Evolutionary conservation across 23 tunicate genomes (phyloP), one percentile per base, ranked within the genome.

Genomic region (Corella eumyota): DNA sequence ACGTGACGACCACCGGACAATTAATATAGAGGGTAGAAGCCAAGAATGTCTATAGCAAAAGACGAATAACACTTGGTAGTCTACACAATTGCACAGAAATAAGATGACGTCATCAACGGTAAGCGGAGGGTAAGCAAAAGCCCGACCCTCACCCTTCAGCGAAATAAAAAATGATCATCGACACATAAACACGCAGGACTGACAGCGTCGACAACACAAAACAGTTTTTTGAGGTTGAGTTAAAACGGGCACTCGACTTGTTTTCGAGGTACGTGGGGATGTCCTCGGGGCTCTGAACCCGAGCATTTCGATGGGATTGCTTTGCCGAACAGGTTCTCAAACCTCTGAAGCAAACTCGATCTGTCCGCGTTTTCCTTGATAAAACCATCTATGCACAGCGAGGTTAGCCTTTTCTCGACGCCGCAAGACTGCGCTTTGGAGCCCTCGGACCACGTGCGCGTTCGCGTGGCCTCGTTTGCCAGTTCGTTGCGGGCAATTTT

Each of bases 221-320:
- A 52, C 21, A 32, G 29, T 28, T 15, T 5, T n/a, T n/a, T n/a
- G n/a, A n/a, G n/a, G n/a, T n/a, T n/a, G n/a, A 49, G 6, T 56
- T 80, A 80, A 38, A 80, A 80, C 17, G 90, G 90, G 66, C 90
- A 80, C 58, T 80, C 90, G 47, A 80, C 78, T 25, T 59, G 74
- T 32, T 58, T 58, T 31, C 79, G 73, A 19, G 79, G 90, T 24
- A 64, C 21, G 45, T 70, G 36, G 50, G 49, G 55, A 11, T 30
- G 68, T 0, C 47, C 34, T 26, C n/a, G n/a, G 62, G 74, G 32
- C 26, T 28, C 46, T 30, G 57, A 37, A n/a, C 61, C 46, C 25
- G 77, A 70, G 65, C 90, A 80, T 37, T 75, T 71, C 20, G 73
- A 45, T 4, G 77, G 70, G 29, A 70, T 48, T 6, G 70, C 48